Conservation (phyloP, 2,797 vertebrate genomes). For the Anomalospiza imberbis region DNA sequence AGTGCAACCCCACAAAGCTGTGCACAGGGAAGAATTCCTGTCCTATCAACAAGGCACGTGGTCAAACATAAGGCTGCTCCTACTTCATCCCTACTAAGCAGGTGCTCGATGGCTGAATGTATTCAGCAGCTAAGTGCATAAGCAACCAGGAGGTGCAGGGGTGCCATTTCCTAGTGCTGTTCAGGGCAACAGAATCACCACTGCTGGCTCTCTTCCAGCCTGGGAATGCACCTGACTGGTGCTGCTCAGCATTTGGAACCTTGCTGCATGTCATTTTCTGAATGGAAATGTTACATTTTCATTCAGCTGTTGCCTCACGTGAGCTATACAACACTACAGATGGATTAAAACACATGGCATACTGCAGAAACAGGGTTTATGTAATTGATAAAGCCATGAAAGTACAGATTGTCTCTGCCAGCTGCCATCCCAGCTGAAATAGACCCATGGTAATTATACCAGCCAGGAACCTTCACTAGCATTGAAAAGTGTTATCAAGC, state of each 20-base stretch:
- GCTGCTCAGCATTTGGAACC: background rate
- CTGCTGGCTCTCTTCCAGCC: background rate
- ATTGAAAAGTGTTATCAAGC: background rate
- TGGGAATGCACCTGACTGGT: background rate
- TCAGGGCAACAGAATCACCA: background rate
- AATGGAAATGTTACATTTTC: background rate
- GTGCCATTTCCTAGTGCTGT: background rate
- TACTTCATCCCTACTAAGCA: background rate
- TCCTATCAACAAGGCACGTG: background rate
- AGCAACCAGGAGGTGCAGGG: background rate
- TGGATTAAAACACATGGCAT: background rate
- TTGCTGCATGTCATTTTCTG: background rate
- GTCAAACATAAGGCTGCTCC: background rate
- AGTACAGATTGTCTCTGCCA: constrained; percentile 42
- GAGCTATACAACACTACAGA: background rate
- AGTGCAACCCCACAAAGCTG: background rate
- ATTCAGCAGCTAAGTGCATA: background rate
- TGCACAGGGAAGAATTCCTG: background rate
- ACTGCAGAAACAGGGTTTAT: background rate
- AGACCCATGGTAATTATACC: background rate
- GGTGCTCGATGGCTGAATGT: background rate
- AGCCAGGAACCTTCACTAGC: background rate
- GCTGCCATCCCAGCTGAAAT: constrained; percentile 26
- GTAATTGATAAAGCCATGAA: constrained; percentile 23
- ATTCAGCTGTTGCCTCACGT: background rate